These are phyloP conservation scores for Halcyon leucocephala DNA, from an alignment of 2,797 vertebrate genomes.

Conservation along the genomic window DNA sequence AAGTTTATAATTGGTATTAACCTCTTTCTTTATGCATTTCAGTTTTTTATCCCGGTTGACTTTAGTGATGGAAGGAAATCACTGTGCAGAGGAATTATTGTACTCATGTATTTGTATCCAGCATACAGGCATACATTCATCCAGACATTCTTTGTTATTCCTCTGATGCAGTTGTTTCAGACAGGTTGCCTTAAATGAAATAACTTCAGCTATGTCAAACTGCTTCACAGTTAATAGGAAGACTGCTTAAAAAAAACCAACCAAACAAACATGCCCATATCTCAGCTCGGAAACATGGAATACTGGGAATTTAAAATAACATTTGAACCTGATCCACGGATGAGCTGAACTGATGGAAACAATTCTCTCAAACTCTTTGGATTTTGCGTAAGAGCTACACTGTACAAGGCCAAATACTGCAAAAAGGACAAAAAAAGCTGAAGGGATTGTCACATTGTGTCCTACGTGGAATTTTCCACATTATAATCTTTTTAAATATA, in stretches of 20 bases:
- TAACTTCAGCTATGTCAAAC: not conserved
- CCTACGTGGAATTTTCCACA: not conserved
- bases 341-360: not conserved
- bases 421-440: not conserved
- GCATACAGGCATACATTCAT: not conserved
- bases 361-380: not conserved
- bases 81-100: not conserved
- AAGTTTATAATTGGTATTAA: conserved; percentile 77
- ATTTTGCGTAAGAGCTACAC: not conserved
- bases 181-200: not conserved
- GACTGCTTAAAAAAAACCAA: not conserved
- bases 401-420: not conserved
- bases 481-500: not conserved
- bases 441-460: not conserved
- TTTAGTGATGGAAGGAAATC: not conserved
- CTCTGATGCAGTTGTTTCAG: not conserved
- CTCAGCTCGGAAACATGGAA: not conserved
- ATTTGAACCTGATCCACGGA: not conserved
- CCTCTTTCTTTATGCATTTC: conserved; percentile 46
- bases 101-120: not conserved
- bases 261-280: not conserved
- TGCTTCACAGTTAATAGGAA: not conserved
- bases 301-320: not conserved
- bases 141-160: not conserved
- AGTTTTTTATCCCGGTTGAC: not conserved